phyloP scores from a whole-genome alignment of 2,888 invertebrate species.

The Lysandra coridon region DNA sequence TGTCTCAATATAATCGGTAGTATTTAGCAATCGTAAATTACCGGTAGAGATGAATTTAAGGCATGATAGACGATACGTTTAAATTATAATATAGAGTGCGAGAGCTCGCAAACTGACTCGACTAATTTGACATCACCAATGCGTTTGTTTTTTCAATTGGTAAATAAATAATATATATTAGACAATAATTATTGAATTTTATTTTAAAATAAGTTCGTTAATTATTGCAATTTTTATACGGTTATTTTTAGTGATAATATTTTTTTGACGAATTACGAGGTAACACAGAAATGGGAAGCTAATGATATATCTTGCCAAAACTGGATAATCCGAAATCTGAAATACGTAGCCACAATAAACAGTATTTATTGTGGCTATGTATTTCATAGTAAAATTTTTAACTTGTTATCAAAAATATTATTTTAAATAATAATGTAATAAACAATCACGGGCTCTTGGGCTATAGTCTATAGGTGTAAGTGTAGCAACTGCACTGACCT shows the following conservation, averaged over 20 bases:
- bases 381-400: no score
- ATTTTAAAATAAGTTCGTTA: no score
- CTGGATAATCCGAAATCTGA: no score
- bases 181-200: no score
- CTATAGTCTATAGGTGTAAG: neutral
- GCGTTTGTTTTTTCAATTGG: neutral
- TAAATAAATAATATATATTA: neutral
- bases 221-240: no score
- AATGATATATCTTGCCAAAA: no score
- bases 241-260: no score
- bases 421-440: neutral
- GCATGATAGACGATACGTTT: slow-evolving; percentile 30
- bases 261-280: no score
- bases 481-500: slow-evolving; percentile 30
- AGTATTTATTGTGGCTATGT: no score
- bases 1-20: slow-evolving; percentile 29
- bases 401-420: no score
- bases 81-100: slow-evolving; percentile 8
- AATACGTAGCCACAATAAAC: no score
- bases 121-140: neutral
- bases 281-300: no score
- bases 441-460: neutral
- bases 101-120: neutral
- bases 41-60: slow-evolving; percentile 30
- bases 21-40: slow-evolving; percentile 33